Conservation (phyloP, 2,888 invertebrate genomes). For the Drosophila paranaensis region DNA sequence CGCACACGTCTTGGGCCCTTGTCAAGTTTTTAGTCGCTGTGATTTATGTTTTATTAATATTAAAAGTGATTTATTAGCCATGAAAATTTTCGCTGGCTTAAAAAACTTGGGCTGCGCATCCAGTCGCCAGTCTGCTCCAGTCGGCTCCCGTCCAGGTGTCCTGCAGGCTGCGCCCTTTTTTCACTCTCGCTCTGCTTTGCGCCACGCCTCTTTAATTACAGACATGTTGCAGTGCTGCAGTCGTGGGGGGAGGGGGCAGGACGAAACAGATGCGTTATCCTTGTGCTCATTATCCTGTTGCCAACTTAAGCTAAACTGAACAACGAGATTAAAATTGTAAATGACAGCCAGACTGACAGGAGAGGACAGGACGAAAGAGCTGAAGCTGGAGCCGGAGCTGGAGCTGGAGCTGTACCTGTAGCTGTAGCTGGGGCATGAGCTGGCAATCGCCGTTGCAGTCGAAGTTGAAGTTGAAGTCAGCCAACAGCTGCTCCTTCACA, state of each 20-base stretch:
- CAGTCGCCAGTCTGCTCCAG: not conserved
- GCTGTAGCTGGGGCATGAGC: not conserved
- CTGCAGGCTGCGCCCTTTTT: conserved; percentile 17
- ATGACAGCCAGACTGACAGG: conserved; percentile 72
- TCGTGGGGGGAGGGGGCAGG: not conserved
- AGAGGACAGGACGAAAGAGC: conserved; percentile 38
- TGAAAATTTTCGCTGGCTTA: conserved; percentile 55
- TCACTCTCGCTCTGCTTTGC: not conserved
- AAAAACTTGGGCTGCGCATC: conserved; percentile 46
- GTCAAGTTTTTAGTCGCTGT: conserved; percentile 66
- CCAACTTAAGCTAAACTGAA: conserved; percentile 77
- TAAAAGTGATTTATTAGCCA: conserved; percentile 83
- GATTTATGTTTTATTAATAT: conserved; percentile 84
- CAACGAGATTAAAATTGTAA: conserved; percentile 79
- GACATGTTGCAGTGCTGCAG: conserved; percentile 25
- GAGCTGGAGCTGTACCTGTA: not conserved
- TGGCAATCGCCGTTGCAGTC: not conserved
- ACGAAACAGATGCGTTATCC: conserved; percentile 31
- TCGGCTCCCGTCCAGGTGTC: conserved; percentile 12
- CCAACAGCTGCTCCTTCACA: conserved; percentile 48
- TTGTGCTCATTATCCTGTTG: conserved; percentile 66
- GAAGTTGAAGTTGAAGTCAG: conserved; percentile 23
- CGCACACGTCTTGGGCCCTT: conserved; percentile 11
- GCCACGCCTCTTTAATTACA: conserved; percentile 69
- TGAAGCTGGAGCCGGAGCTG: conserved; percentile 18